Base-by-base conservation (phyloP, 2,888 invertebrate genomes). In the Pemphredon lugubris region DNA sequence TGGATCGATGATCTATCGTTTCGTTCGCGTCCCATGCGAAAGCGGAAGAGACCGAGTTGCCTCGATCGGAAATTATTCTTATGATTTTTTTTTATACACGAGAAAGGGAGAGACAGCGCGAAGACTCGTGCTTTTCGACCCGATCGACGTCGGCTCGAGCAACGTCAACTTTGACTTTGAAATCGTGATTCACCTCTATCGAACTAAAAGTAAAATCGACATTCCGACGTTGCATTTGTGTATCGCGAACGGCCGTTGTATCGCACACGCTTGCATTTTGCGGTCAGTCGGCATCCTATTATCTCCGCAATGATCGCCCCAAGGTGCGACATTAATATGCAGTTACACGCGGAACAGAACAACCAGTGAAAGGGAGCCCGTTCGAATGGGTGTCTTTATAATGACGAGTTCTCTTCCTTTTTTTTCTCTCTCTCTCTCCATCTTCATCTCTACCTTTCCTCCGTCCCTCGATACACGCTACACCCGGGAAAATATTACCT, bases 261-360 rank as follows among this genome's bases (percentile, higher is more conserved):
- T 39, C 2, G 40, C 20, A 23, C 9, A 11, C 50, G 5, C 23
- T 32, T 51, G 18, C 34, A n/a, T n/a, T n/a, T 53, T 47, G 47
- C 45, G 64, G 64, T 64, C 34, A 45, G 21, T 64, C 64, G 26
- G 23, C 42, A 54, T 64, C 50, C 30, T 40, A 57, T 57, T 64
- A 66, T 63, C 66, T 69, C 55, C 50, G 60, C 73, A 66, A 68
- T 61, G 50, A 74, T 76, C 74, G 74, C 44, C 57, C 50, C 51
- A 58, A 59, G 72, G 63, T 54, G 68, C 39, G 71, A 69, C 67
- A 74, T 68, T 72, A 63, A 63, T 68, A 59, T 54, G 66, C 63
- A 42, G 53, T 42, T 67, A 40, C 34, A 30, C 21, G 44, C 48
- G 48, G 61, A 72, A 51, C 57, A 59, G 51, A 16, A 18, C 58